Evolutionary conservation across 2,888 invertebrate species (phyloP), one percentile per base, ranked within the genome.

Genomic region (Callinectes sapidus): DNA sequence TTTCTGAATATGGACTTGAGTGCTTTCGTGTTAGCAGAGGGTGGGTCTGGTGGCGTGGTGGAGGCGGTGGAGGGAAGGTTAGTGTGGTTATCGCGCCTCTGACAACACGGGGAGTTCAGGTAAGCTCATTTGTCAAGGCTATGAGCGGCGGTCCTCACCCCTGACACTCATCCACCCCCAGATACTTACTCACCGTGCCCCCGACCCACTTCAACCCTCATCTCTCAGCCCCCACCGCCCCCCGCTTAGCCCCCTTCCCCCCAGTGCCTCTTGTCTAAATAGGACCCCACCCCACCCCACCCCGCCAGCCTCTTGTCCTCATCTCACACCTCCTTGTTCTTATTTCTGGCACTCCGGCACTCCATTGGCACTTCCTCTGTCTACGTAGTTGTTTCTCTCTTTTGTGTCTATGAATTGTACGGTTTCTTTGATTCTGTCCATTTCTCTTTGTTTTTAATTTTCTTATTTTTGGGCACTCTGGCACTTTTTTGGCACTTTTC

Each of bases 41-140:
- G 48, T 87, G 48, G 87, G 13, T 28, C 13, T 16, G 48, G 87
- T 48, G 1, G 42, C 14, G 14, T 23, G 18, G 87, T 87, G 48
- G 23, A 10, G 10, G n/a, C 71, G n/a, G 71, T 48, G 71, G n/a
- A 71, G 71, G 2, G 71, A 23, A n/a, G 23, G 8, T 48, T 48
- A 6, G 8, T 61, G 71, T 89, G 89, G 39, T 89, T 66, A 71
- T 89, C 42, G 66, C 32, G 42, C 89, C 66, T 89, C 89, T 10
- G 89, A 42, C 89, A 89, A 23, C 71, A 18, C 39, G 39, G 14
- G 35, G 39, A 39, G 39, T 71, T 71, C 89, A 89, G 89, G 89
- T 89, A 89, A 89, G 71, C 89, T 89, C 89, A 89, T 89, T 89
- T 89, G 89, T 89, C 89, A 89, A 39, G 89, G 71, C 35, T 89